A percentile compares a stretch with the other conserved stretches of the same genome.
These are phyloP conservation scores for Xestoiulus laeticollis DNA, from an alignment of 2,888 invertebrate species.

Conservation along the genomic window DNA sequence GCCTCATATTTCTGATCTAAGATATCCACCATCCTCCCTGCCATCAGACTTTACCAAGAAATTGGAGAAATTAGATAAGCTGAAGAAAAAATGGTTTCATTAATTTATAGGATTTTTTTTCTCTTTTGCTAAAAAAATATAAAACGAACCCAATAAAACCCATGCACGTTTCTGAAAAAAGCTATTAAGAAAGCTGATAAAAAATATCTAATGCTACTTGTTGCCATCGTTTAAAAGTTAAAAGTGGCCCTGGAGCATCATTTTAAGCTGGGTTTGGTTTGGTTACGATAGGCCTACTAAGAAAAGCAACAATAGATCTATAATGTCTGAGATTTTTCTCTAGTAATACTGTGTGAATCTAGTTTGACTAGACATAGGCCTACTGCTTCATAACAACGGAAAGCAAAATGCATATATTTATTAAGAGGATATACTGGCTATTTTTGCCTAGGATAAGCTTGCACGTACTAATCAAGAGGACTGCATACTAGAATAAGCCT, in stretches of 20 bases:
- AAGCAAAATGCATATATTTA: too few species aligned
- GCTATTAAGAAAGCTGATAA: background rate
- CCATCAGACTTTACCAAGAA: background rate
- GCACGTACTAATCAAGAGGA: too few species aligned
- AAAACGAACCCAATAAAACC: background rate
- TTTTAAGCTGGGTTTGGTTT: background rate
- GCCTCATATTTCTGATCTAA: conserved; percentile 14
- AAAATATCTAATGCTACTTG: background rate
- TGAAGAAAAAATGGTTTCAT: background rate
- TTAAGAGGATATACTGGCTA: too few species aligned
- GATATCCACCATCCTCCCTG: background rate
- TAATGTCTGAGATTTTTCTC: background rate
- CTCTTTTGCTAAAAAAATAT: background rate
- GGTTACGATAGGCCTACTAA: background rate
- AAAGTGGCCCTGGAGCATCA: background rate
- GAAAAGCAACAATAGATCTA: background rate
- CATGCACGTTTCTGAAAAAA: background rate
- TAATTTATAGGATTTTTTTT: background rate
- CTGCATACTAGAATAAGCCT: too few species aligned
- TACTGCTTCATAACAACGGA: too few species aligned
- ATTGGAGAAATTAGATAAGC: conserved; percentile 27
- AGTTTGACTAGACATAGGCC: too few species aligned
- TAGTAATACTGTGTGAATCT: too few species aligned
- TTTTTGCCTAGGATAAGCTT: too few species aligned
- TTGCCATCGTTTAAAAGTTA: background rate